Evolutionary conservation across 2,888 invertebrate genomes (phyloP).

Genomic region (Sepiola atlantica): DNA sequence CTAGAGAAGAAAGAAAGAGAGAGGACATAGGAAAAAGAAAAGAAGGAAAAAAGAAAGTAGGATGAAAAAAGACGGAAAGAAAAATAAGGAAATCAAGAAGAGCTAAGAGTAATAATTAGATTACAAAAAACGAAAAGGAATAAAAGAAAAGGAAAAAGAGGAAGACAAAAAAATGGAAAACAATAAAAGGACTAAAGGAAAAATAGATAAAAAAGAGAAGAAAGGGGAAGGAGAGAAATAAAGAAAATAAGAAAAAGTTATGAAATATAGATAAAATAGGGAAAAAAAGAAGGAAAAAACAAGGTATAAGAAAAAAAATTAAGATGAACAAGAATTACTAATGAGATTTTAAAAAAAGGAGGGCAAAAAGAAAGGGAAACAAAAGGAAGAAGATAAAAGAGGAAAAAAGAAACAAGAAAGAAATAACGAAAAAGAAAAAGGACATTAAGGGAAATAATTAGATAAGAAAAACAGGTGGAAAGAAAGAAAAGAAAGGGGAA

Average conservation of each 20-base stretch:
- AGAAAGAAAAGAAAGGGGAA: accelerated
- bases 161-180: neutral
- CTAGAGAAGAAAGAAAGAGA: neutral
- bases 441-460: neutral
- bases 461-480: neutral
- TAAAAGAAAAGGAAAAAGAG: neutral
- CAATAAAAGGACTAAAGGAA: neutral
- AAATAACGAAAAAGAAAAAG: no score
- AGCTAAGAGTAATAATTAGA: no score
- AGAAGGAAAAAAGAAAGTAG: neutral
- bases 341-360: neutral
- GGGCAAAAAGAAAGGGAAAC: neutral
- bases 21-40: neutral
- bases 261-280: neutral
- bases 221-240: neutral
- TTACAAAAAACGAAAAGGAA: neutral
- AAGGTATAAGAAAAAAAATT: neutral
- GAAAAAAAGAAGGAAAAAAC: neutral
- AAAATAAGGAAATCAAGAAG: neutral
- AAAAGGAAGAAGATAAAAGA: neutral
- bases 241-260: neutral
- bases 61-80: neutral
- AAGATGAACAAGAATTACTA: neutral
- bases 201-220: neutral
- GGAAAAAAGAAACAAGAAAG: neutral